Evolutionary conservation across 2,888 invertebrate species (phyloP), one percentile per base, ranked within the genome.

Genomic region (Callimorpha dominula): DNA sequence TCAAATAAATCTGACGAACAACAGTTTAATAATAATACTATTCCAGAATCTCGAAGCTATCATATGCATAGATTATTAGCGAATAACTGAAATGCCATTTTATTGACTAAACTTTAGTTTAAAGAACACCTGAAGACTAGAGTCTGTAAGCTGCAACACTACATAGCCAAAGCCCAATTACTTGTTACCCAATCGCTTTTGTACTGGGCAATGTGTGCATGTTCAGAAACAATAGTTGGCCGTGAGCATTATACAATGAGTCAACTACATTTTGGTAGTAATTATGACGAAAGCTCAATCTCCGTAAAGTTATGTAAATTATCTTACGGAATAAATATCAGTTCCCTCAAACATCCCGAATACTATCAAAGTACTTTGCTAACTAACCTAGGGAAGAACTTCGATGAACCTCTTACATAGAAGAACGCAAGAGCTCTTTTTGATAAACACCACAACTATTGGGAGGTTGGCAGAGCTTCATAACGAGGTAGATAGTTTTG

Each of bases 161-260:
- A 43, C 43, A 15, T 43, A n/a, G 31, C 31, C 31, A 63, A 70
- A 60, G 65, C 77, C 84, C 71, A 77, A 81, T 76, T 81, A 73
- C 40, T 17, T 50, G 65, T 80, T 80, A 66, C 49, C 70, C 74
- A 82, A 80, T 52, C 15, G 68, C 46, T 9, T 43, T 60, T 15
- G 42, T 42, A 40, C 67, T 63, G 75, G 83, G 74, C 83, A 79
- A 80, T 82, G 68, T 72, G 74, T 74, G 70, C 73, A 75, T 72
- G 80, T 65, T 50, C 64, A 63, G 43, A 80, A 67, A 83, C 82
- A 83, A 83, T 78, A 68, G 77, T 68, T 49, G 42, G 17, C 74
- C 72, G 66, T 73, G 69, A 68, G 73, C 62, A 70, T 78, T 70
- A 57, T 65, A 73, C 68, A 77, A 73, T 76, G 70, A 71, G 68